phyloP scores from a whole-genome alignment of 1,140 invertebrate genomes.

The Aporrectodea caliginosa region DNA sequence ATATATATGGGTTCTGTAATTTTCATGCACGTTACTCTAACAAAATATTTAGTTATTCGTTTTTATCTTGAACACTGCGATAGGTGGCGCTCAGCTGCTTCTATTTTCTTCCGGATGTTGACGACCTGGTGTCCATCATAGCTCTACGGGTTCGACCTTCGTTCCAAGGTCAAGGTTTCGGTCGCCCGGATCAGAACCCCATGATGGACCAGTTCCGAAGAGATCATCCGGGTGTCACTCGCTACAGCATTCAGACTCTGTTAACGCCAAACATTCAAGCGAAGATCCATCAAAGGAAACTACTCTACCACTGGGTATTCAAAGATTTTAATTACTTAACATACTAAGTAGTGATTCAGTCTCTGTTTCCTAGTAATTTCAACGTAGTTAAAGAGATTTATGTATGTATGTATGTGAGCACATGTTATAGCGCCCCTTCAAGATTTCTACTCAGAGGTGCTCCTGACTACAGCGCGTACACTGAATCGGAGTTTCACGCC shows the following conservation, averaged over 20 bases:
- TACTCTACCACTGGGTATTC: neutral
- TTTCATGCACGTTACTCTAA: too few relatives aligned
- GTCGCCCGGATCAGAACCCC: neutral
- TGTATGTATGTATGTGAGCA: neutral
- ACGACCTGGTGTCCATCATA: neutral
- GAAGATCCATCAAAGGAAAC: neutral
- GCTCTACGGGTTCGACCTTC: neutral
- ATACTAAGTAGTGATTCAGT: neutral
- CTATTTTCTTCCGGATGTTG: neutral
- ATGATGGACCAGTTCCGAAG: neutral
- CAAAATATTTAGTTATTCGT: too few relatives aligned
- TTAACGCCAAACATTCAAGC: neutral
- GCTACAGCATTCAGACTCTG: neutral
- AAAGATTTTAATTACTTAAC: neutral
- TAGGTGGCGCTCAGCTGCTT: too few relatives aligned
- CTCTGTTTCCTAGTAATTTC: too few relatives aligned
- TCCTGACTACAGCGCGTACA: neutral
- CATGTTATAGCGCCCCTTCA: too few relatives aligned
- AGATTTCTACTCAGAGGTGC: too few relatives aligned
- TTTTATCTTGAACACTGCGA: too few relatives aligned
- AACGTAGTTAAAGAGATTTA: neutral
- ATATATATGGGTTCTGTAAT: too few relatives aligned
- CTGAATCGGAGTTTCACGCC: neutral
- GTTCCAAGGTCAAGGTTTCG: neutral
- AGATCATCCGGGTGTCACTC: neutral